These are phyloP conservation scores for Meloidogyne exigua DNA, from an alignment of 1,140 invertebrate species.

Conservation along the genomic window DNA sequence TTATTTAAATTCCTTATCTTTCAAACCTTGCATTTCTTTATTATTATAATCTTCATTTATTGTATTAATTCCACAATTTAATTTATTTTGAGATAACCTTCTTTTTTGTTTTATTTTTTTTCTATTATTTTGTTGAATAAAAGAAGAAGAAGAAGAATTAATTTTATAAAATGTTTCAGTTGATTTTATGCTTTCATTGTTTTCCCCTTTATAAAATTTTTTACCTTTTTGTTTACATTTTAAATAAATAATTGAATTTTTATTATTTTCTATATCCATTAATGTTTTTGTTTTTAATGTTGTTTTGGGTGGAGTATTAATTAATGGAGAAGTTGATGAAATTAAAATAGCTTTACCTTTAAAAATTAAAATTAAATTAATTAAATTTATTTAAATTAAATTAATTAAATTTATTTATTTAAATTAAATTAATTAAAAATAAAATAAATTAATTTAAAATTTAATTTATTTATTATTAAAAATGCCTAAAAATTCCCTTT, in stretches of 20 bases:
- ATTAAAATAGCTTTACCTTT: no score
- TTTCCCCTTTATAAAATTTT: neutral
- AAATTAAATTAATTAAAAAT: no score
- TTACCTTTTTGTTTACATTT: neutral
- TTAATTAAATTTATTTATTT: no score
- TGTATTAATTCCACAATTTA: neutral
- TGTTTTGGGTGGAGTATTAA: no score
- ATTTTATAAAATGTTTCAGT: neutral
- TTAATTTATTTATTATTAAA: no score
- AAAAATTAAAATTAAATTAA: no score
- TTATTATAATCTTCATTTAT: constrained; percentile 5
- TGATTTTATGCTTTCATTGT: neutral
- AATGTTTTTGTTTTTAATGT: neutral
- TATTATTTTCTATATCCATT: neutral
- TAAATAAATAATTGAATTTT: constrained; percentile 3
- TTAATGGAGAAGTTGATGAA: no score
- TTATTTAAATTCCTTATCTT: neutral
- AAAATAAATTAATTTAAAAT: no score
- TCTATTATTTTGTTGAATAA: neutral
- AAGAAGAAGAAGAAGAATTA: neutral
- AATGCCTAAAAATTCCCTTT: no score
- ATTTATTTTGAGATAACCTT: neutral
- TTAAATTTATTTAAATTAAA: no score
- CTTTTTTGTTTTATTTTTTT: neutral
- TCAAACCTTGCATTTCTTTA: neutral